phyloP scores from a whole-genome alignment of 2,797 vertebrate genomes.

The Hoplostethus mediterraneus region DNA sequence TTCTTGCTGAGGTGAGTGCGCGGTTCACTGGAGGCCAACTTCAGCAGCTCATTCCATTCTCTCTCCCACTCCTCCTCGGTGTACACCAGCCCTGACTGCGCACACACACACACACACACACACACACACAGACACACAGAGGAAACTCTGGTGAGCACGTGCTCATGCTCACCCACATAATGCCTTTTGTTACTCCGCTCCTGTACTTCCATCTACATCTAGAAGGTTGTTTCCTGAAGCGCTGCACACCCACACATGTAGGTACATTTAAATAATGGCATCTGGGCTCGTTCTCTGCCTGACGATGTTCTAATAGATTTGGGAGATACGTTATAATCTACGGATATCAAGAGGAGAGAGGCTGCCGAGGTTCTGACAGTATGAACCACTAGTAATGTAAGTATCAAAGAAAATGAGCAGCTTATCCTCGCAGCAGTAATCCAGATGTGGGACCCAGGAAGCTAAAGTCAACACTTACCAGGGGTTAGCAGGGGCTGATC shows the following conservation, averaged over 20 bases:
- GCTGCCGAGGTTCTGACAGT: constrained; percentile 46
- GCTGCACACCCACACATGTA: constrained; percentile 1
- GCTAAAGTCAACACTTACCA: constrained; percentile 29
- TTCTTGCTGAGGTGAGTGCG: constrained; percentile 96
- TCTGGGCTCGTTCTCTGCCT: constrained; percentile 64
- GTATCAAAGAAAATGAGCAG: neutral
- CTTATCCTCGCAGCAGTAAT: constrained; percentile 37
- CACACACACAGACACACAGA: neutral
- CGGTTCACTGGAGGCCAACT: constrained; percentile 97
- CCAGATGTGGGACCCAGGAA: constrained; percentile 14
- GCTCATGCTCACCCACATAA: constrained; percentile 49
- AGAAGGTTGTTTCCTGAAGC: constrained; percentile 19
- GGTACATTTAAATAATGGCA: constrained; percentile 43
- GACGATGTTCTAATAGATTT: constrained; percentile 60
- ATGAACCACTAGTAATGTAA: constrained; percentile 46
- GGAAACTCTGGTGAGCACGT: constrained; percentile 37
- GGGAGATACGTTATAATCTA: constrained; percentile 62
- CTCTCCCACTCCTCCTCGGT: constrained; percentile 98
- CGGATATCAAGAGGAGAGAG: constrained; percentile 49
- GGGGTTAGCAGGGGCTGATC: neutral
- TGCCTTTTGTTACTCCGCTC: constrained; percentile 42
- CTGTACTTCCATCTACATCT: constrained; percentile 20
- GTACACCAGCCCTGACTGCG: constrained; percentile 96
- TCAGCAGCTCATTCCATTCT: constrained; percentile 97
- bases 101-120: constrained; percentile 26